Base-by-base conservation (phyloP, 2,888 invertebrate genomes). In the Drosophila mimetica region DNA sequence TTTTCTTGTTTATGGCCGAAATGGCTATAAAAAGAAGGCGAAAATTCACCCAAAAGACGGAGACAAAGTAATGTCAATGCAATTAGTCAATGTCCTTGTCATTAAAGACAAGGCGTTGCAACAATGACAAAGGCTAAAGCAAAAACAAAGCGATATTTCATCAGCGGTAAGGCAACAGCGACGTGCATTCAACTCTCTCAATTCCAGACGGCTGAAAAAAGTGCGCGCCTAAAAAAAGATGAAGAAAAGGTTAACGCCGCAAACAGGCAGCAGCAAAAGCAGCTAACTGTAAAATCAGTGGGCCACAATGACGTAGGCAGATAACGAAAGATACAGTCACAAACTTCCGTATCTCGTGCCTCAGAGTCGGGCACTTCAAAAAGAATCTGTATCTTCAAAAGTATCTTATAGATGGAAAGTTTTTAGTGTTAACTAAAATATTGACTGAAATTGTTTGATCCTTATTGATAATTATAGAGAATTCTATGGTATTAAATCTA, bases 1-100 rank as follows among this genome's bases (percentile, higher is more conserved):
- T 75, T 78, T 25, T 71, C 71, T 81, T 78, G 79, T 60, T 85
- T 77, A 77, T 72, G 60, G 58, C 75, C 36, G 53, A 82, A 86
- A 83, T 74, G 71, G 75, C 83, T 74, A 87, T 79, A 76, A 77
- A 86, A 86, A 86, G 71, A 71, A 75, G 73, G 65, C 58, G 60
- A 79, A 74, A 52, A 54, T 71, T 64, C 50, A 64, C 47, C 50
- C 54, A 36, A 50, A 59, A 25, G 50, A 39, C 37, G 20, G 72
- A 72, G 65, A 65, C 79, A 87, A 86, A 75, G 80, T 87, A 88
- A 86, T 89, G 78, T 88, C 88, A 86, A 83, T 89, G 88, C 79
- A 89, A 88, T 85, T 89, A 86, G 82, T 88, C 80, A 88, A 79
- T 84, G 85, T 86, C 85, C 85, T 86, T 86, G 85, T 82, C 82